These are phyloP conservation scores for Taeniopygia guttata DNA, from an alignment of 2,797 vertebrate species.

Conservation along the genomic window DNA sequence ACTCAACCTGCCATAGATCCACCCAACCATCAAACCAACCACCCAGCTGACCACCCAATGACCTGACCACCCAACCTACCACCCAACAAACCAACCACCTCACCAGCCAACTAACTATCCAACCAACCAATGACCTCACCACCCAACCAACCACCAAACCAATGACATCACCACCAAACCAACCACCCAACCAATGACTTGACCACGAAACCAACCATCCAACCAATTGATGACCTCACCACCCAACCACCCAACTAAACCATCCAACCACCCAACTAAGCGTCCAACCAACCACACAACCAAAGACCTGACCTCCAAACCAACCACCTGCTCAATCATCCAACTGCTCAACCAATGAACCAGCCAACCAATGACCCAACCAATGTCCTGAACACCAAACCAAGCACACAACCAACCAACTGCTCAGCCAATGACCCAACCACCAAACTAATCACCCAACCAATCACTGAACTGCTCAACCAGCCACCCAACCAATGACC, in stretches of 20 bases:
- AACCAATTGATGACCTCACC: too few relatives aligned
- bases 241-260: too few relatives aligned
- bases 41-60: too few relatives aligned
- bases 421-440: accelerated
- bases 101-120: too few relatives aligned
- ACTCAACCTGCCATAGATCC: accelerated
- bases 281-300: background rate
- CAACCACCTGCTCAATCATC: too few relatives aligned
- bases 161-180: background rate
- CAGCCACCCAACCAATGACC: background rate
- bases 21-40: too few relatives aligned
- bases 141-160: background rate
- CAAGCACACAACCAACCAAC: accelerated
- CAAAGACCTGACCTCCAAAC: background rate
- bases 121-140: accelerated
- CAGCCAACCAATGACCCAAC: background rate
- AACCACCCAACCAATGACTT: too few relatives aligned
- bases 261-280: background rate
- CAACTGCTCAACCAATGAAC: background rate
- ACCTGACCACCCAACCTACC: accelerated
- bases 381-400: background rate
- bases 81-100: too few relatives aligned
- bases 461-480: too few relatives aligned
- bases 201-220: too few relatives aligned
- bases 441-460: background rate